phyloP scores from a whole-genome alignment of 2,797 vertebrate species.

The Tarsius wallacei region DNA sequence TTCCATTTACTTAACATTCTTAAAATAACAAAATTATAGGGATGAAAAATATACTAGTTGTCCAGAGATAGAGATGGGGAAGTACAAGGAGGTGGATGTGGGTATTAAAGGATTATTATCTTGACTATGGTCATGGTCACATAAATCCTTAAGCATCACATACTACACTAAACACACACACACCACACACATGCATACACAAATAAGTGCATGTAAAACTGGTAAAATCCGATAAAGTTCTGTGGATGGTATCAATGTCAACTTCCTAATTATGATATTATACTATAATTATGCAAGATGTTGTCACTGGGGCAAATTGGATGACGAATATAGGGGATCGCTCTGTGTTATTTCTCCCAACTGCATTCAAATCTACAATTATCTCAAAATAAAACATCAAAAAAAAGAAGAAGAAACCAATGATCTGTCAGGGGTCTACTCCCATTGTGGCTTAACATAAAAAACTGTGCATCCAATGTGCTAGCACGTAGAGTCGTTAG shows the following conservation, averaged over 20 bases:
- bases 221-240: background rate
- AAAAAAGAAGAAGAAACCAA: background rate
- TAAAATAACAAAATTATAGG: constrained; percentile 19
- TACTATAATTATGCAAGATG: background rate
- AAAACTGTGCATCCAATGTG: background rate
- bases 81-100: background rate
- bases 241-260: background rate
- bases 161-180: background rate
- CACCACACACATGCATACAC: background rate
- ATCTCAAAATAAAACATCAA: background rate
- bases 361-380: background rate
- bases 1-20: background rate
- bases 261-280: constrained; percentile 6
- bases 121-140: background rate
- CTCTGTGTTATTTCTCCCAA: constrained; percentile 25
- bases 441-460: background rate
- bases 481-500: background rate
- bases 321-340: background rate
- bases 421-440: background rate
- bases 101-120: background rate
- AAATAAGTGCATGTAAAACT: background rate
- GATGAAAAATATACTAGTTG: background rate
- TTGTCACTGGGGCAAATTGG: background rate
- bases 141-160: background rate
- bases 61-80: background rate